Conservation (phyloP, 1,140 invertebrate genomes). For the Drosophila gunungcola region DNA sequence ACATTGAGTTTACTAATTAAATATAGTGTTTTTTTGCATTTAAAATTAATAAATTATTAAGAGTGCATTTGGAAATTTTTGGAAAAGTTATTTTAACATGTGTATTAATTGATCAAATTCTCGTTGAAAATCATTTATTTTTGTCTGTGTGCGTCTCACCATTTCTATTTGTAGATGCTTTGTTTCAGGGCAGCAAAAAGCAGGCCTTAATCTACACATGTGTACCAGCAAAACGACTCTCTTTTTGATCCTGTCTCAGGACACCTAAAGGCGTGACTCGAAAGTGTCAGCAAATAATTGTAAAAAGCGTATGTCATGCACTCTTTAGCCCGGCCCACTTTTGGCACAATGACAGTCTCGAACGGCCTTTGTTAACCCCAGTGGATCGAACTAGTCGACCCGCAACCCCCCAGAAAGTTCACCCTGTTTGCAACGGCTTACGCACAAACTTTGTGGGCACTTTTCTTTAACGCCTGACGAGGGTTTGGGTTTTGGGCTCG, state of each 20-base stretch:
- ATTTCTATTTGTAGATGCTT: neutral
- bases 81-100: too few species aligned
- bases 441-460: slow-evolving; percentile 62
- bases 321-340: slow-evolving; percentile 22
- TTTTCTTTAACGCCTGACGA: slow-evolving; percentile 61
- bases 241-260: neutral
- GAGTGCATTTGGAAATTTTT: too few species aligned
- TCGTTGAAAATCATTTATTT: neutral
- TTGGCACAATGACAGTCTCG: slow-evolving; percentile 27
- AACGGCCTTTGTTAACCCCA: slow-evolving; percentile 50
- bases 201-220: slow-evolving; percentile 15
- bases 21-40: too few species aligned
- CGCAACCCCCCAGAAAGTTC: neutral
- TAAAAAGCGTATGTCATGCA: slow-evolving; percentile 39
- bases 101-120: too few species aligned
- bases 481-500: slow-evolving; percentile 41
- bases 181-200: slow-evolving; percentile 22
- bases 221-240: neutral
- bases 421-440: slow-evolving; percentile 50
- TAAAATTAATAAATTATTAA: too few species aligned
- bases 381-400: slow-evolving; percentile 38
- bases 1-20: too few species aligned
- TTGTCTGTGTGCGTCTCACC: neutral
- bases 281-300: slow-evolving; percentile 52
- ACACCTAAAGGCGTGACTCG: slow-evolving; percentile 45